A percentile compares a stretch with the other conserved stretches of the same genome.
Evolutionary conservation across 2,888 invertebrate genomes (phyloP).

Genomic region (Pseudanteris insignis): DNA sequence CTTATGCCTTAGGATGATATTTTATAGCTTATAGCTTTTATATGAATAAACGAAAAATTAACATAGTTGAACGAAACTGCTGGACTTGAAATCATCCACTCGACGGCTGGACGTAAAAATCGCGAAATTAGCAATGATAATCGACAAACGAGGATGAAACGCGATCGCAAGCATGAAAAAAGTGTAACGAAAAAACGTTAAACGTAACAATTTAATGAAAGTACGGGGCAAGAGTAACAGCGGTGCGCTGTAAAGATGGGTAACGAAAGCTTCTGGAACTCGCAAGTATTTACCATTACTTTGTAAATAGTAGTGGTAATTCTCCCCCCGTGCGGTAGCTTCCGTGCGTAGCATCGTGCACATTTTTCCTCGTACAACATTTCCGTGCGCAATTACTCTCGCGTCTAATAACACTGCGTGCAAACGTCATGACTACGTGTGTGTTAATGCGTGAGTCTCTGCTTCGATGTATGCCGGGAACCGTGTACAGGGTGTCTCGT

Average conservation of each 20-base stretch:
- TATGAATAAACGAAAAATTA: too few species aligned
- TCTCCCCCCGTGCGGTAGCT: slow-evolving; percentile 42
- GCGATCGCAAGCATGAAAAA: too few species aligned
- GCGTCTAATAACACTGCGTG: slow-evolving; percentile 44
- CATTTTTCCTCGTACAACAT: slow-evolving; percentile 44
- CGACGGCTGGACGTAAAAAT: too few species aligned
- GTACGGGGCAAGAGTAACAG: slow-evolving; percentile 24
- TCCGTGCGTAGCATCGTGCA: slow-evolving; percentile 44
- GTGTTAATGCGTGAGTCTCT: slow-evolving; percentile 26
- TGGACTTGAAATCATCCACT: too few species aligned
- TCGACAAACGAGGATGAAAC: too few species aligned
- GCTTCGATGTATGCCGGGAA: slow-evolving; percentile 5
- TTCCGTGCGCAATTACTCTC: slow-evolving; percentile 45
- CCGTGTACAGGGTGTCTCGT: slow-evolving; percentile 20
- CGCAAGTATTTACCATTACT: slow-evolving; percentile 34
- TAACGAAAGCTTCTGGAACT: slow-evolving; percentile 35
- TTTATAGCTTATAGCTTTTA: too few species aligned
- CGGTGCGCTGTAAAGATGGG: slow-evolving; percentile 23
- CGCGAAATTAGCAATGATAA: too few species aligned
- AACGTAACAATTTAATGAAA: slow-evolving; percentile 39
- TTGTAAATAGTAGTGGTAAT: slow-evolving; percentile 43
- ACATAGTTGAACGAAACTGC: too few species aligned
- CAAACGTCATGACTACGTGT: slow-evolving; percentile 17
- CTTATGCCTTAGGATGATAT: too few species aligned
- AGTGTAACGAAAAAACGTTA: slow-evolving; percentile 26